Evolutionary conservation across 2,888 invertebrate genomes (phyloP), one percentile per base, ranked within the genome.

Genomic region (Andrena bicolor): DNA sequence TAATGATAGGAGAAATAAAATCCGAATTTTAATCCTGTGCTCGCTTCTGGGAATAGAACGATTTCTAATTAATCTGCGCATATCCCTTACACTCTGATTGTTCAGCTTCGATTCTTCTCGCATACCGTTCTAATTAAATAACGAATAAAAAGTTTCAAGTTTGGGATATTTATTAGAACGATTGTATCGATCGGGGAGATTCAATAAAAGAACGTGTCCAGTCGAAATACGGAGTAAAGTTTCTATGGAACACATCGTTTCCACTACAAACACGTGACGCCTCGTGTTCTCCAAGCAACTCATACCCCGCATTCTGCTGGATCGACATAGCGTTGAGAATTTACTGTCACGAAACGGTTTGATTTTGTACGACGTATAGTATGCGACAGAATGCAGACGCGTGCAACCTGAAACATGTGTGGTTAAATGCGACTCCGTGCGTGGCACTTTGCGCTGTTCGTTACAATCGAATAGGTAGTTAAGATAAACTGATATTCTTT

Each of bases 281-380:
- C 53, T 28, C 76, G 58, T 68, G 64, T 72, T 58, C 41, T 28
- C 73, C 77, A 64, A 81, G 80, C 75, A 80, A 81, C 66, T 73
- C 76, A 69, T 75, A 73, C 68, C 28, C 56, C 28, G 61, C 63
- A 26, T 81, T 64, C 69, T 70, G 77, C 80, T 76, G 82, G 61
- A 80, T 86, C 87, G 84, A 76, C 80, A 61, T 23, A 64, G 35
- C 48, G 69, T 30, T 35, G 84, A 78, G 75, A 80, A 86, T 83
- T 78, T 78, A 86, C 74, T 65, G 77, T 76, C 73, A 65, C 65
- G 73, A 64, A 78, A 70, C 73, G 64, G 77, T 86, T 80, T 73
- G 70, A 72, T 85, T 86, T 86, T 82, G 49, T 56, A 48, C 72
- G 65, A 85, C 75, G 70, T 68, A 70, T 66, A 61, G 53, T 49